A percentile compares a stretch with the other conserved stretches of the same genome.
phyloP scores from a whole-genome alignment of 2,113 vertebrate genomes.

The Gallinago undulata region DNA sequence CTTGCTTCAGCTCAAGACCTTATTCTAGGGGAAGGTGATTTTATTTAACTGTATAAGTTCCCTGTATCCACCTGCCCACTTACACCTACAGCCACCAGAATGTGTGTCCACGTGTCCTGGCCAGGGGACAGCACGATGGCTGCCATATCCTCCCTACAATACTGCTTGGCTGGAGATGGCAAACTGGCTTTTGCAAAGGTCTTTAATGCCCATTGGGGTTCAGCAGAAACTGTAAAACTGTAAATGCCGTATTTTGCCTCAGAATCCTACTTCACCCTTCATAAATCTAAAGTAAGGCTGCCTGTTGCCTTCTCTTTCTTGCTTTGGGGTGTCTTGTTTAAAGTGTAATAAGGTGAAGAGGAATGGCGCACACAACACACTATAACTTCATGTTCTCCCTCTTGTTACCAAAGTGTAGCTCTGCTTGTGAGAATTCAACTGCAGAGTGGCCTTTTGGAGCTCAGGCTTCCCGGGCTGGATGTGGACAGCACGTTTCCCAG shows the following conservation, averaged over 20 bases:
- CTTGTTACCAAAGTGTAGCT: not conserved
- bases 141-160: rapidly evolving
- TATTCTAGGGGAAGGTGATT: not conserved
- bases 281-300: not conserved
- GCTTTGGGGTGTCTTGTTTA: not conserved
- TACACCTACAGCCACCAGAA: rapidly evolving
- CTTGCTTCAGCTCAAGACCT: not conserved
- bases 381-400: not conserved
- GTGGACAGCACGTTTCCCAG: not conserved
- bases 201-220: not conserved
- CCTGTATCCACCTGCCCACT: rapidly evolving
- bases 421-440: not conserved
- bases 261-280: not conserved
- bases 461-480: not conserved
- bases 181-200: not conserved
- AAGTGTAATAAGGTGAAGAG: rapidly evolving
- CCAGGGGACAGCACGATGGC: not conserved
- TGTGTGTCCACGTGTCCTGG: not conserved
- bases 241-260: not conserved
- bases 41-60: not conserved
- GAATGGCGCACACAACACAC: not conserved
- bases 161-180: too few species aligned
- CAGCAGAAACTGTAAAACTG: not conserved
- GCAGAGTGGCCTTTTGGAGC: not conserved
- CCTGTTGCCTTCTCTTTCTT: not conserved